These are phyloP conservation scores for Hirtodrosophila confusa DNA, from an alignment of 2,888 invertebrate genomes.

Conservation along the genomic window DNA sequence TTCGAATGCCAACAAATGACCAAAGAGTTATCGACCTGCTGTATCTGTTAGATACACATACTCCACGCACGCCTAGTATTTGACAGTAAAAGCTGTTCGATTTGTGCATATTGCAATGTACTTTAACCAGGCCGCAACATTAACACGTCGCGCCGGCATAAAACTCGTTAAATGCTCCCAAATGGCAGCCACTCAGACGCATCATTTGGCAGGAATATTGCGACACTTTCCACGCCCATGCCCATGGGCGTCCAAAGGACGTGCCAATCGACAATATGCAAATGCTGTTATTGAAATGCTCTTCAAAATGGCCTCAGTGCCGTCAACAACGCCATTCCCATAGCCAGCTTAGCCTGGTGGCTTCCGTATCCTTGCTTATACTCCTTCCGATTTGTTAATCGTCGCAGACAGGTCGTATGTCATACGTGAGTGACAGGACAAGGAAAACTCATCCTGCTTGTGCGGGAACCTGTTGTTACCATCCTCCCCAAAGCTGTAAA, in stretches of 20 bases:
- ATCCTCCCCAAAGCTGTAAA: conserved; percentile 19
- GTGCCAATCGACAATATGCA: conserved; percentile 60
- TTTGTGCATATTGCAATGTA: conserved; percentile 29
- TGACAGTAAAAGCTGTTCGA: conserved; percentile 13
- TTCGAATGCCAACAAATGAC: conserved; percentile 45
- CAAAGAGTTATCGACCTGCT: conserved; percentile 43
- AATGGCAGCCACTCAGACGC: conserved; percentile 47
- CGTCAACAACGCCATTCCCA: conserved; percentile 20
- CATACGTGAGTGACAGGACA: conserved; percentile 50
- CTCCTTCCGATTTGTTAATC: conserved; percentile 52
- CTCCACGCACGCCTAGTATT: not conserved
- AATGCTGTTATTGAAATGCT: conserved; percentile 66
- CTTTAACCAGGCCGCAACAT: conserved; percentile 46
- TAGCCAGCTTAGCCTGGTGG: conserved; percentile 14
- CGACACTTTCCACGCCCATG: conserved; percentile 23
- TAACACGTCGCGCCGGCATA: conserved; percentile 65
- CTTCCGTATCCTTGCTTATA: conserved; percentile 9
- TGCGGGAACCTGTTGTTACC: conserved; percentile 30
- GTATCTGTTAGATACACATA: conserved; percentile 26
- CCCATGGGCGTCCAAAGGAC: conserved; percentile 21
- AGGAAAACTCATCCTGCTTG: conserved; percentile 29
- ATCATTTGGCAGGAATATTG: conserved; percentile 32
- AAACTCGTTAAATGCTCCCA: conserved; percentile 52
- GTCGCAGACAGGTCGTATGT: conserved; percentile 61
- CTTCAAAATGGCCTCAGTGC: conserved; percentile 11